Base-by-base conservation (phyloP, 2,797 vertebrate genomes). In the Aeoliscus strigatus region DNA sequence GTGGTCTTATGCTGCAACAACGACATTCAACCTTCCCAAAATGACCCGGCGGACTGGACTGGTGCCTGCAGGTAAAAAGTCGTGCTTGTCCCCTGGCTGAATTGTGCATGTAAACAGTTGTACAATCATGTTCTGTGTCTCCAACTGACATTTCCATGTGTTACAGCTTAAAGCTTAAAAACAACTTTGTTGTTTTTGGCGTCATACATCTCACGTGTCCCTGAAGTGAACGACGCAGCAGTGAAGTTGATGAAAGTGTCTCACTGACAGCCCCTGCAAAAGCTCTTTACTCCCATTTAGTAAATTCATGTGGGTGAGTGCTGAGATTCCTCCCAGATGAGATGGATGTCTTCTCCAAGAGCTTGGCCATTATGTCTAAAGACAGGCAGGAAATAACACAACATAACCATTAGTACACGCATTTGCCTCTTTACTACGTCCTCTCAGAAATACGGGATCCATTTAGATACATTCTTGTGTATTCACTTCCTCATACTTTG, bases 331-430 rank as follows among this genome's bases (percentile, higher is more conserved):
- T 58, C 27, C 63, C 37, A 39, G 51, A 8, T 8, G 47, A 60
- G 28, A 12, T n/a, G n/a, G 18, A 52, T 27, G 51, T 59, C 39
- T 59, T 40, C n/a, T n/a, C n/a, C n/a, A n/a, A n/a, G 45, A 66
- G 77, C 51, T 30, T 2, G 36, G 40, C 73, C 66, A 81, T 78
- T 81, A 79, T 45, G 18, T 53, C 39, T n/a, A 26, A 65, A 73
- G 66, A 64, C 69, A 57, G 55, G 54, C 27, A 10, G 67, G 58
- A 58, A 71, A 74, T 51, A 66, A 60, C 49, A 50, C 32, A 39
- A 29, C 51, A n/a, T n/a, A n/a, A n/a, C n/a, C 73, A 82, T 82
- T 81, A 84, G 66, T 53, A 60, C 60, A 51, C 66, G 63, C 77
- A 75, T 70, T 79, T 78, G 28, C 44, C 40, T 60, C 44, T 25